Conservation (phyloP, 2,797 vertebrate genomes). For the Sphaeramia orbicularis region DNA sequence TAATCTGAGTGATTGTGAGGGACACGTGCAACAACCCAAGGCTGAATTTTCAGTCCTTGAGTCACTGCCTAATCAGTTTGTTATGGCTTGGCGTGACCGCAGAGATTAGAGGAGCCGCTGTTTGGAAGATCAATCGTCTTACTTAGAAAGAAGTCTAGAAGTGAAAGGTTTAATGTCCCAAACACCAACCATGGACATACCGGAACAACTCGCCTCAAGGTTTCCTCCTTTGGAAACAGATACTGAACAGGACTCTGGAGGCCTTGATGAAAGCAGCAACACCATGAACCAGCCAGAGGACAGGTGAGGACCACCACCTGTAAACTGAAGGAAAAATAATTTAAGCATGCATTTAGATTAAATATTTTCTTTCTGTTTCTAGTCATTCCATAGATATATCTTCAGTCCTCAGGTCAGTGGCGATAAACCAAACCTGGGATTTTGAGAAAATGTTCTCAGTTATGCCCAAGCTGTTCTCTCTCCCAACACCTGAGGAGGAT, state of each 20-base stretch:
- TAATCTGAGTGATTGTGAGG: not conserved
- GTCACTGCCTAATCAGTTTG: not conserved
- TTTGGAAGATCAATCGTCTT: conserved; percentile 3
- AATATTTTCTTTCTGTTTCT: not conserved
- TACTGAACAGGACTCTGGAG: not conserved
- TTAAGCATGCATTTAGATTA: not conserved
- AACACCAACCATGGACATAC: not conserved
- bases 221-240: conserved; percentile 4
- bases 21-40: not conserved
- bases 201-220: not conserved
- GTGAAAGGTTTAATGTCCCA: conserved; percentile 12
- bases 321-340: not conserved
- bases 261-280: not conserved
- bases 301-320: conserved; percentile 47
- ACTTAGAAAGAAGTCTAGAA: not conserved
- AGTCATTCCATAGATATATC: conserved; percentile 64
- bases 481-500: conserved; percentile 15
- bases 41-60: not conserved
- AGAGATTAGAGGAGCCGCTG: not conserved
- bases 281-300: conserved; percentile 11
- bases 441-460: conserved; percentile 25
- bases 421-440: conserved; percentile 29
- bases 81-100: conserved; percentile 38
- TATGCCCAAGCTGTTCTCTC: conserved; percentile 31
- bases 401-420: conserved; percentile 65